A percentile compares a stretch with the other conserved stretches of the same genome.
Evolutionary conservation across 2,797 vertebrate genomes (phyloP).

Genomic region (Betta splendens): DNA sequence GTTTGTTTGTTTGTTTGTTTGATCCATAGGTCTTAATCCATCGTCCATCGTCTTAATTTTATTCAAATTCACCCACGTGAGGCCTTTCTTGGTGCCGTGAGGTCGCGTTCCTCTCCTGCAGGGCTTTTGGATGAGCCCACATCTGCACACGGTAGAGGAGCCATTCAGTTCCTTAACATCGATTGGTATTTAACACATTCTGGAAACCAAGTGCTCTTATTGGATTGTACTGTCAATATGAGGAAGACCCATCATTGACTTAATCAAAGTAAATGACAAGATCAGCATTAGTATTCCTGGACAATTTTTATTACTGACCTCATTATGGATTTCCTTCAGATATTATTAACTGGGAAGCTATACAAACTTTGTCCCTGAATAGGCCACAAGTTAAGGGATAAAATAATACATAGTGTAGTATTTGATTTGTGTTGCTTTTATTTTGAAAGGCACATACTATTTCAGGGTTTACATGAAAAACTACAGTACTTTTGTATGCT

Average conservation of each 20-base stretch:
- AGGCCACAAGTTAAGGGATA: too few relatives aligned
- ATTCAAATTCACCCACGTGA: background rate
- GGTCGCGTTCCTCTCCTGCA: background rate
- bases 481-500: background rate
- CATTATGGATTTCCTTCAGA: background rate
- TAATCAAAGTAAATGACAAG: background rate
- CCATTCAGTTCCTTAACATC: background rate
- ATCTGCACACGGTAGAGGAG: background rate
- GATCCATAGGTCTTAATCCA: background rate
- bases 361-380: background rate
- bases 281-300: background rate
- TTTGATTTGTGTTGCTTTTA: too few relatives aligned
- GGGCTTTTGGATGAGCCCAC: background rate
- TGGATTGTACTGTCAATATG: background rate
- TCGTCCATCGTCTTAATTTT: too few relatives aligned
- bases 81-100: background rate
- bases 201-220: conserved; percentile 3
- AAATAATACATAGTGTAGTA: too few relatives aligned
- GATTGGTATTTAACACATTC: conserved; percentile 12
- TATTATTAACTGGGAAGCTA: background rate
- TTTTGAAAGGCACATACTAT: too few relatives aligned
- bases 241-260: conserved; percentile 2
- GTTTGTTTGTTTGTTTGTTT: conserved; percentile 1
- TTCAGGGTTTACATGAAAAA: conserved; percentile 3
- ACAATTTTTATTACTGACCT: background rate